phyloP scores from a whole-genome alignment of 1,140 invertebrate species.

The Eurytemora carolleeae region DNA sequence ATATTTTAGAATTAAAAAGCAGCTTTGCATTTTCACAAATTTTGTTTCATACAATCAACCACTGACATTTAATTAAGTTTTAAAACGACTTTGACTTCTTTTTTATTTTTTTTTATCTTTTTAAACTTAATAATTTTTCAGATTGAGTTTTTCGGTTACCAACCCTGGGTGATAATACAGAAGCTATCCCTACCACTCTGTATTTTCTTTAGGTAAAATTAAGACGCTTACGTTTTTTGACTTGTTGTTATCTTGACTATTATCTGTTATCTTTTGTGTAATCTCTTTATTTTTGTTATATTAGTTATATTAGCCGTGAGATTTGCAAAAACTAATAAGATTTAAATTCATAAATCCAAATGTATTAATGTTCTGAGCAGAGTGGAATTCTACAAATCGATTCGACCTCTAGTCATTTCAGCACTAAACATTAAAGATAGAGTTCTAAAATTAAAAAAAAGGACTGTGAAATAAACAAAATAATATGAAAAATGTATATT shows the following conservation, averaged over 20 bases:
- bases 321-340: no score
- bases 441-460: no score
- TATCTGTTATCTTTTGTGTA: not conserved
- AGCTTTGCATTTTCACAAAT: not conserved
- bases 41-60: not conserved
- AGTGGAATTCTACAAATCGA: no score
- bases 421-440: no score
- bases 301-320: no score
- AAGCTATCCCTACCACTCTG: slow-evolving; percentile 77
- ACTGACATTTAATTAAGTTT: not conserved
- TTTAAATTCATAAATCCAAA: no score
- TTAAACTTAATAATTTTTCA: slow-evolving; percentile 30
- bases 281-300: no score
- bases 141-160: slow-evolving; percentile 75
- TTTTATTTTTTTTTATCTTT: not conserved
- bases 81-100: not conserved
- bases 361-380: no score
- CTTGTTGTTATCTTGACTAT: not conserved
- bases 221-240: slow-evolving; percentile 11
- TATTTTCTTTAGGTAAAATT: slow-evolving; percentile 44
- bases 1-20: not conserved
- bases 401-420: no score
- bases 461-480: no score
- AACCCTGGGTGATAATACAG: slow-evolving; percentile 82
- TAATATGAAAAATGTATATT: no score